Evolutionary conservation across 2,797 vertebrate species (phyloP), one percentile per base, ranked within the genome.

Genomic region (Lindbergichthys nudifrons): DNA sequence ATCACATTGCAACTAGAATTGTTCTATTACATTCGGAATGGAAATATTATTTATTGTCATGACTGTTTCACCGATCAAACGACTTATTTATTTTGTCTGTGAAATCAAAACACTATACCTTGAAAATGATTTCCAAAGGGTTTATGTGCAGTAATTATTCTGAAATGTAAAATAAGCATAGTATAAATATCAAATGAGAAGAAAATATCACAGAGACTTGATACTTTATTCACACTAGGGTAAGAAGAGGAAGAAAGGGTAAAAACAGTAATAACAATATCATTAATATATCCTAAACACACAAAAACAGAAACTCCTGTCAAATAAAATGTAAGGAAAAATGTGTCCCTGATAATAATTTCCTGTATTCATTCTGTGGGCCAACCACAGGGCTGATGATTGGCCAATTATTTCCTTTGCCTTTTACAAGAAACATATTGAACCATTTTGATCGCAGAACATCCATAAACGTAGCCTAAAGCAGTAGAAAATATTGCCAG

Each of bases 371-470:
- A 16, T 39, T 11, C 23, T 50, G 3, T 4, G 5, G 36, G 19
- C 26, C 50, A 26, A 36, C n/a, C 3, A 23, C 23, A 3, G 15
- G 48, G 30, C 54, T 15, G 3, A 48, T 59, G 13, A 74, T 10
- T 6, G 12, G 2, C 5, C 15, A 3, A 5, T 39, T 73, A 3
- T 68, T 60, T 66, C 32, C 23, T 23, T 21, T 61, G 48, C 13
- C 1, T 71, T 47, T 7, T 52, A 11, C 1, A 6, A 46, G 30
- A 16, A 46, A 65, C 51, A 46, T 19, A 59, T 46, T 70, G 32
- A 61, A 53, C 5, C 5, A 19, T 68, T 81, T 48, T 48, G 1
- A 65, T 69, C 43, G 48, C 41, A 71, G 14, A 58, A 60, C 3
- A 46, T 0, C 43, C 13, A 18, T 41, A 52, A 61, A 54, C 1